Evolutionary conservation across 2,113 vertebrate genomes (phyloP).

Genomic region (Furnarius figulus): DNA sequence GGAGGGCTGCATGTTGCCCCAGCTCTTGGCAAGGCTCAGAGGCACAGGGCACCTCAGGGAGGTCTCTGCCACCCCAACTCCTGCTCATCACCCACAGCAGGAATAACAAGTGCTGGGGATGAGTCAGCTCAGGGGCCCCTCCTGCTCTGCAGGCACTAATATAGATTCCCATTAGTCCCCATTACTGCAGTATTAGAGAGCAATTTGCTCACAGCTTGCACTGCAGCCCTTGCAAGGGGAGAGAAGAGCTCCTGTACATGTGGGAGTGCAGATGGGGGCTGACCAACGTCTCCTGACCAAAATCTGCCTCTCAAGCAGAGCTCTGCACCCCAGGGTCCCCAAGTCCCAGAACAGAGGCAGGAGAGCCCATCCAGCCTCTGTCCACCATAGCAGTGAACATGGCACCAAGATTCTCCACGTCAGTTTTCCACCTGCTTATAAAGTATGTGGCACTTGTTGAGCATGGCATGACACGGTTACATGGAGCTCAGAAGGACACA

Average conservation of each 20-base stretch:
- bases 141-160: slow-evolving; percentile 29
- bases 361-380: background rate
- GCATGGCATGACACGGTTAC: background rate
- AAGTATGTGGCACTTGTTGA: background rate
- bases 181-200: background rate
- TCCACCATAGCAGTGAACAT: background rate
- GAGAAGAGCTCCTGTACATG: accelerated
- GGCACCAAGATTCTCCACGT: background rate
- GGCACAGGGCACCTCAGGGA: background rate
- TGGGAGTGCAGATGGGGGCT: accelerated
- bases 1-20: accelerated
- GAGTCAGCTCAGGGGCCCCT: slow-evolving; percentile 16
- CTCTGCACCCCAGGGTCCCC: accelerated
- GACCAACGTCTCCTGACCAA: accelerated
- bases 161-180: background rate
- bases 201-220: background rate
- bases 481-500: background rate
- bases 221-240: background rate
- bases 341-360: background rate
- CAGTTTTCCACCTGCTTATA: background rate
- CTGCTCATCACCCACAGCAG: background rate
- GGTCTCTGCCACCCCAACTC: background rate
- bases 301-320: background rate
- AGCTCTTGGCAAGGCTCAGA: background rate
- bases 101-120: background rate